Conservation (phyloP, 1,140 invertebrate species). For the Philaenus spumarius region DNA sequence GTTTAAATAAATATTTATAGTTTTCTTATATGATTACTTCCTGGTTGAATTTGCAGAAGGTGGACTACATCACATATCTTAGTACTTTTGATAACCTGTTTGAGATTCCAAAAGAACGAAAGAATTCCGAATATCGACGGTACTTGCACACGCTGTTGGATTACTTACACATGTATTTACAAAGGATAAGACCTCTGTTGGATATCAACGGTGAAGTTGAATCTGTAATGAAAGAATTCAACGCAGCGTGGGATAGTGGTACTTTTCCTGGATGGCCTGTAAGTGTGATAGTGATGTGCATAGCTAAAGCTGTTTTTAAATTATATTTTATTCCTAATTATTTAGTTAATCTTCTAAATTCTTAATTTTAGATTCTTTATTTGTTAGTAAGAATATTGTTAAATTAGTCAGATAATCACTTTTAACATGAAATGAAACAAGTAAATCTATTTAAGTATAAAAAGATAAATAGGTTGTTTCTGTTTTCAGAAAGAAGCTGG, state of each 20-base stretch:
- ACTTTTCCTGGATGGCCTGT: conserved; percentile 92
- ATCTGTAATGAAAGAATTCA: conserved; percentile 73
- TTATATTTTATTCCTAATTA: too few species aligned
- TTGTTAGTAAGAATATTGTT: too few species aligned
- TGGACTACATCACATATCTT: conserved; percentile 95
- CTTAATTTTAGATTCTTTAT: conserved; percentile 9
- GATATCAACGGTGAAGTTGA: conserved; percentile 77
- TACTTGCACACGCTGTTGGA: conserved; percentile 80
- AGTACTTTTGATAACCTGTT: conserved; percentile 92
- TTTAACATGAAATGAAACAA: too few species aligned
- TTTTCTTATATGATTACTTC: conserved; percentile 6
- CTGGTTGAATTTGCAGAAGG: conserved; percentile 57
- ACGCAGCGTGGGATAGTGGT: conserved; percentile 80
- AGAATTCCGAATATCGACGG: conserved; percentile 87
- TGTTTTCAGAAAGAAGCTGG: conserved; percentile 81
- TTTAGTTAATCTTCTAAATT: neutral
- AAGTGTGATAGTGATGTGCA: conserved; percentile 37
- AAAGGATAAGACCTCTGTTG: conserved; percentile 83
- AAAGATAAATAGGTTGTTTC: neutral
- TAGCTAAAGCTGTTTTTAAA: too few species aligned
- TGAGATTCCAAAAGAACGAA: conserved; percentile 91
- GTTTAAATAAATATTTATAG: too few species aligned
- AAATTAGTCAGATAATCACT: too few species aligned
- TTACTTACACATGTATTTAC: conserved; percentile 82
- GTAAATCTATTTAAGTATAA: too few species aligned